phyloP scores from a whole-genome alignment of 1,140 invertebrate species.

The Cyphomyrmex costatus region DNA sequence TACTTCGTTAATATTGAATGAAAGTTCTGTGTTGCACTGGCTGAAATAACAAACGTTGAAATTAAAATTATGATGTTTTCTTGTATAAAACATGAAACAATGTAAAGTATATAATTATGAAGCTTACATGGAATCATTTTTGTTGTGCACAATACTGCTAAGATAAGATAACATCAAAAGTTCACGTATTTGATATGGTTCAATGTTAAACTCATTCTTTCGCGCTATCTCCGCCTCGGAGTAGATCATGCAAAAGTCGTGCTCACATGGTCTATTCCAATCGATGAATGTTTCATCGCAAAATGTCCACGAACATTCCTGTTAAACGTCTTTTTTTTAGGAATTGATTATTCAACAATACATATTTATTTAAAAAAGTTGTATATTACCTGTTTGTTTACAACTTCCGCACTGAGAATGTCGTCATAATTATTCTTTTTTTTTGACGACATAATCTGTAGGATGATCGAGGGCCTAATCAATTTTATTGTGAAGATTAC shows the following conservation, averaged over 20 bases:
- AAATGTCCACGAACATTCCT: conserved; percentile 70
- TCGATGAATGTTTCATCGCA: conserved; percentile 51
- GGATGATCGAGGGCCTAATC: conserved; percentile 86
- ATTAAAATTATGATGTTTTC: conserved; percentile 13
- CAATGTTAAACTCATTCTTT: conserved; percentile 79
- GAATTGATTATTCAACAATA: conserved; percentile 5
- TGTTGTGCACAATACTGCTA: conserved; percentile 84
- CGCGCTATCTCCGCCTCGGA: conserved; percentile 74
- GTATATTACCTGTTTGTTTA: conserved; percentile 78
- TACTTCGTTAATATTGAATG: conserved; percentile 83
- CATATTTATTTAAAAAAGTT: conserved; percentile 4
- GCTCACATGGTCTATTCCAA: conserved; percentile 61
- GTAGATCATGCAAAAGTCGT: conserved; percentile 78
- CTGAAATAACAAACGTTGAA: conserved; percentile 60
- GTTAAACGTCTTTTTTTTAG: background rate
- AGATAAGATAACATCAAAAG: conserved; percentile 89
- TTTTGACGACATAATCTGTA: conserved; percentile 88
- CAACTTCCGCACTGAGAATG: conserved; percentile 80
- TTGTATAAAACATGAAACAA: conserved; percentile 3
- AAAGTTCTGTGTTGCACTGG: background rate
- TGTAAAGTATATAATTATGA: background rate
- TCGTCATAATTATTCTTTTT: conserved; percentile 87
- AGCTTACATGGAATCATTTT: conserved; percentile 75
- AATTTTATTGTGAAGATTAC: conserved; percentile 86
- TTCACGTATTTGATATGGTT: conserved; percentile 86